A percentile compares a stretch with the other conserved stretches of the same genome.
Conservation (phyloP, 2,113 vertebrate genomes). For the Ondatra zibethicus region DNA sequence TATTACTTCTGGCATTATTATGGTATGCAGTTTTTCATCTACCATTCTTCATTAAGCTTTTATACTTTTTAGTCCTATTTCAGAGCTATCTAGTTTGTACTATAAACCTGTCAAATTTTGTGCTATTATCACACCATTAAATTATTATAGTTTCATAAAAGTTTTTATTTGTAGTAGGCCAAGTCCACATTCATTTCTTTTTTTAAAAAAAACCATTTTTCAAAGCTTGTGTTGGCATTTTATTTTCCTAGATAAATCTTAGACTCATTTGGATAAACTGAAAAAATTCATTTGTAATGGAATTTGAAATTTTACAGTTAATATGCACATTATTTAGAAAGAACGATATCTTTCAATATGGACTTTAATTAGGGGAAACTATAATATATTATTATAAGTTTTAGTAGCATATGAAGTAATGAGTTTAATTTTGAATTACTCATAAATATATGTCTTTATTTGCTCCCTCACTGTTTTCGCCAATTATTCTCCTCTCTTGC, state of each 20-base stretch:
- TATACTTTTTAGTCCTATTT: constrained; percentile 73
- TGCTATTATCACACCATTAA: constrained; percentile 51
- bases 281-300: constrained; percentile 31
- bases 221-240: constrained; percentile 19
- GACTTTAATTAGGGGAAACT: not conserved
- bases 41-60: constrained; percentile 77
- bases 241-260: constrained; percentile 50
- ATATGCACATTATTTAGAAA: constrained; percentile 46
- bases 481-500: not conserved
- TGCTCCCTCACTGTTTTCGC: not conserved
- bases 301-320: constrained; percentile 47
- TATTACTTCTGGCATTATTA: constrained; percentile 71
- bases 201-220: not conserved
- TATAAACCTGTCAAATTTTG: constrained; percentile 70
- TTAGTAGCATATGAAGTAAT: not conserved
- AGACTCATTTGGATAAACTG: constrained; percentile 25
- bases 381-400: not conserved
- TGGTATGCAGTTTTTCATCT: constrained; percentile 69
- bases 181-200: constrained; percentile 51
- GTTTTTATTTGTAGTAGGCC: constrained; percentile 62
- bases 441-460: not conserved
- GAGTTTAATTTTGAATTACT: not conserved
- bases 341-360: not conserved
- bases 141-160: constrained; percentile 69
- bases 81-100: constrained; percentile 45